These are phyloP conservation scores for Propithecus coquereli DNA, from an alignment of 2,113 vertebrate species.

Conservation along the genomic window DNA sequence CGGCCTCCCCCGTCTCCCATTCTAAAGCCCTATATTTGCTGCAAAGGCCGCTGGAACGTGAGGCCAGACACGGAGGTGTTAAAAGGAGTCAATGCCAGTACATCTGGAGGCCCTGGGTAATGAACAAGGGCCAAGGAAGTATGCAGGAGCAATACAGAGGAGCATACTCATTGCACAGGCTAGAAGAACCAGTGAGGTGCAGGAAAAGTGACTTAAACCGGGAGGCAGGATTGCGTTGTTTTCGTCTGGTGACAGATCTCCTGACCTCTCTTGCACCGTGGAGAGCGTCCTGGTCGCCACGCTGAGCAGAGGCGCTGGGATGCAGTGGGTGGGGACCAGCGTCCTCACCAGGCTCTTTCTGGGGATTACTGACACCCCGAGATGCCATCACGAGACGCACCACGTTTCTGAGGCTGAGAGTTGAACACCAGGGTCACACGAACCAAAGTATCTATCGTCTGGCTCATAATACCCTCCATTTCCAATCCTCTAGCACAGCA, in stretches of 20 bases:
- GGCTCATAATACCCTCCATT: neutral
- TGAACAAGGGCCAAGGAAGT: neutral
- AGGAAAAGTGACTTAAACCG: neutral
- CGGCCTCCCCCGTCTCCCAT: neutral
- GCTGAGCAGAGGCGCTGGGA: neutral
- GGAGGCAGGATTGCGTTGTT: slow-evolving; percentile 1
- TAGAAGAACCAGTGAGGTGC: neutral
- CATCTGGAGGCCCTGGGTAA: neutral
- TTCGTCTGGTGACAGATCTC: slow-evolving; percentile 25
- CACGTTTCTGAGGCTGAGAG: slow-evolving; percentile 33
- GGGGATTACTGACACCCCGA: slow-evolving; percentile 42
- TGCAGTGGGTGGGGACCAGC: neutral
- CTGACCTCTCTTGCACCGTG: neutral
- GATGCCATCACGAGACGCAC: slow-evolving; percentile 41
- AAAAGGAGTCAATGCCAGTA: neutral
- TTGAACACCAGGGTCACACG: slow-evolving; percentile 34
- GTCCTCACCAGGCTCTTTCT: slow-evolving; percentile 38
- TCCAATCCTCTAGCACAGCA: neutral
- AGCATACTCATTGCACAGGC: neutral
- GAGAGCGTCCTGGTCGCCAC: slow-evolving; percentile 8
- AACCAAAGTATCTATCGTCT: slow-evolving; percentile 28
- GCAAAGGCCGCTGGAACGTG: neutral
- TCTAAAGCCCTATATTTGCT: neutral
- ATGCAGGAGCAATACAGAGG: neutral
- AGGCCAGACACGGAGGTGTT: neutral